Conservation (phyloP, 1,140 invertebrate species). For the Drosophila pachea region DNA sequence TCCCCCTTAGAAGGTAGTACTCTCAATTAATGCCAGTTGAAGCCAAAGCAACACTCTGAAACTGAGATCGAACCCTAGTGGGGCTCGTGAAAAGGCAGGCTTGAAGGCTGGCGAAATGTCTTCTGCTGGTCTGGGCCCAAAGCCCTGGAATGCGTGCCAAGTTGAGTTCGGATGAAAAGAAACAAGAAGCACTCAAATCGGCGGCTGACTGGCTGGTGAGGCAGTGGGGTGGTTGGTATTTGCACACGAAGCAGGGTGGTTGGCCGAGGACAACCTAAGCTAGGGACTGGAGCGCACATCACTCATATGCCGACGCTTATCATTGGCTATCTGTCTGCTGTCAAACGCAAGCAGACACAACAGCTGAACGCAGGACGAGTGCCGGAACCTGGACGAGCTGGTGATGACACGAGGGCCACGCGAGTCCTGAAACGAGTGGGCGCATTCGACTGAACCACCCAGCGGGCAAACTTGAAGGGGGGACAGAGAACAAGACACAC, state of each 20-base stretch:
- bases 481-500: background rate
- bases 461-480: background rate
- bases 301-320: constrained; percentile 56
- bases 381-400: constrained; percentile 5
- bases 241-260: constrained; percentile 8
- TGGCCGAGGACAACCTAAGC: constrained; percentile 2
- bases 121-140: too few relatives aligned
- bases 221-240: constrained; percentile 12
- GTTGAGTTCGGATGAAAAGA: background rate
- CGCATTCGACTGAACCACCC: constrained; percentile 22
- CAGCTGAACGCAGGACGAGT: constrained; percentile 14
- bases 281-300: constrained; percentile 30
- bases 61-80: too few relatives aligned
- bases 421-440: constrained; percentile 30
- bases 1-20: background rate
- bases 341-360: constrained; percentile 43
- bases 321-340: constrained; percentile 60
- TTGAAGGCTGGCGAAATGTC: too few relatives aligned
- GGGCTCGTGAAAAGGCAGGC: too few relatives aligned
- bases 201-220: constrained; percentile 1
- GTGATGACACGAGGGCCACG: constrained; percentile 17
- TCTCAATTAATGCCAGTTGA: too few relatives aligned
- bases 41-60: too few relatives aligned
- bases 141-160: too few relatives aligned
- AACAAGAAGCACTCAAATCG: constrained; percentile 6